These are phyloP conservation scores for Euleptes europaea DNA, from an alignment of 2,113 vertebrate species.

Conservation along the genomic window DNA sequence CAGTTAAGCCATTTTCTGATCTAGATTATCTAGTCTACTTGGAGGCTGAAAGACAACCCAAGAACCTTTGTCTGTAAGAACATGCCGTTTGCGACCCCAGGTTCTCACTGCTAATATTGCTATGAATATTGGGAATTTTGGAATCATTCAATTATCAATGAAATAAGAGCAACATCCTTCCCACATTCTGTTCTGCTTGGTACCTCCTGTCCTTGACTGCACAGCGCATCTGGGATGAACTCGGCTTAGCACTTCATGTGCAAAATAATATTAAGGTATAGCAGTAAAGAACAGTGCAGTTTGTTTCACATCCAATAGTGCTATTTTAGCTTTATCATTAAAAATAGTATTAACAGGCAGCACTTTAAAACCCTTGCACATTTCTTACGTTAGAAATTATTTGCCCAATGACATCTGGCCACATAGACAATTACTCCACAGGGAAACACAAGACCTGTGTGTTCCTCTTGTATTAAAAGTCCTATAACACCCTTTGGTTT, in stretches of 20 bases:
- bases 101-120: not conserved
- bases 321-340: not conserved
- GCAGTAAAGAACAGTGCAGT: not conserved
- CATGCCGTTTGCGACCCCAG: not conserved
- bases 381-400: not conserved
- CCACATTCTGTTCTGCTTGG: not conserved
- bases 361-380: not conserved
- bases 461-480: not conserved
- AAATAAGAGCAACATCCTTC: not conserved
- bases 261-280: not conserved
- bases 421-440: conserved; percentile 3
- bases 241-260: not conserved
- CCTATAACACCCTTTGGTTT: not conserved
- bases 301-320: not conserved
- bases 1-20: too few relatives aligned
- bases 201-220: not conserved
- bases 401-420: not conserved
- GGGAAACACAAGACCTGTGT: not conserved
- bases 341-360: not conserved
- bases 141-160: not conserved
- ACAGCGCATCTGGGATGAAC: not conserved
- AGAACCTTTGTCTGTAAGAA: not conserved
- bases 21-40: too few relatives aligned
- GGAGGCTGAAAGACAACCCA: not conserved
- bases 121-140: not conserved